These are phyloP conservation scores for Erebia palarica DNA, from an alignment of 2,888 invertebrate species.

Conservation along the genomic window DNA sequence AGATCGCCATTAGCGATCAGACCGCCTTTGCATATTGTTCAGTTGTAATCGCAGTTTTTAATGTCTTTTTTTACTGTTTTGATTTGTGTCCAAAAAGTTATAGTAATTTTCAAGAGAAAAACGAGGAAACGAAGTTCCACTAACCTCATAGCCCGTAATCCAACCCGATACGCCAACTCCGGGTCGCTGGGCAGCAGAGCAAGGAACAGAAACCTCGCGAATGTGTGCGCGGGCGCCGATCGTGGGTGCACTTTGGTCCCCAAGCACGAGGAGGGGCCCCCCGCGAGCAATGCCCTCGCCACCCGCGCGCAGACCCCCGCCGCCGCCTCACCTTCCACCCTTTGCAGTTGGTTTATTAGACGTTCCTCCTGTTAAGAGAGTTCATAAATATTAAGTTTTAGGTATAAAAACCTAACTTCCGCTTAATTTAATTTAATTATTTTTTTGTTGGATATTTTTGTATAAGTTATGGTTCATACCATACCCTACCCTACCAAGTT, in stretches of 20 bases:
- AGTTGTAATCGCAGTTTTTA: no score
- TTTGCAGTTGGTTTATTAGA: constrained; percentile 88
- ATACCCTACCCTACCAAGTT: no score
- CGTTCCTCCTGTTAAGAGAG: constrained; percentile 85
- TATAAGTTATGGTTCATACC: no score
- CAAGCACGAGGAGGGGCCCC: constrained; percentile 89
- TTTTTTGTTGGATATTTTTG: no score
- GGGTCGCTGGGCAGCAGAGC: constrained; percentile 88
- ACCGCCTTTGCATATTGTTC: no score
- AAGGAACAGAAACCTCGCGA: constrained; percentile 90
- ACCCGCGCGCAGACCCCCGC: constrained; percentile 86
- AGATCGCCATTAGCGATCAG: no score
- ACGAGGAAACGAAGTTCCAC: neutral
- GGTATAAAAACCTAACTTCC: no score
- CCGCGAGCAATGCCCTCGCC: constrained; percentile 87
- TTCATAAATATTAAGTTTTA: no score
- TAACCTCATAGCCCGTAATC: constrained; percentile 88
- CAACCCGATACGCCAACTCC: constrained; percentile 89
- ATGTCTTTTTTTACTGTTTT: no score
- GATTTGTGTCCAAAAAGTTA: no score
- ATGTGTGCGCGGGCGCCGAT: constrained; percentile 92
- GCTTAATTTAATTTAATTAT: no score
- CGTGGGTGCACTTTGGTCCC: constrained; percentile 89
- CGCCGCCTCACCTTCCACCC: constrained; percentile 89
- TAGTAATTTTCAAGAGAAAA: no score